Evolutionary conservation across 2,113 vertebrate species (phyloP).

Genomic region (Scopus umbretta): DNA sequence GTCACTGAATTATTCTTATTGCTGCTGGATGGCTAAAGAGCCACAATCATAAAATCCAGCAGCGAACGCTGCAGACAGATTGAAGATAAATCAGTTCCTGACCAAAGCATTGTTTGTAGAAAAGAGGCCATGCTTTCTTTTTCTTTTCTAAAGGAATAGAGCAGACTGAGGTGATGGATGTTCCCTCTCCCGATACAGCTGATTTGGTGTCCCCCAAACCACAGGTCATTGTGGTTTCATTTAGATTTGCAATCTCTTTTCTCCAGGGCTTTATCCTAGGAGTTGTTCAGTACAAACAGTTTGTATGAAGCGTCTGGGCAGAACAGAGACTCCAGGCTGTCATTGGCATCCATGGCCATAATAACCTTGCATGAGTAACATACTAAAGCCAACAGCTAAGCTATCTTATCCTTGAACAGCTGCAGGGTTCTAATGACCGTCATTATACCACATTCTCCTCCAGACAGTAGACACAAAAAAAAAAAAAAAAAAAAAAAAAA

Average conservation of each 20-base stretch:
- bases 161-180: background rate
- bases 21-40: background rate
- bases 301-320: background rate
- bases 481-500: background rate
- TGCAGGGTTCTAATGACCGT: background rate
- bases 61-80: background rate
- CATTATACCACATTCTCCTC: background rate
- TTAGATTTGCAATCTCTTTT: constrained; percentile 23
- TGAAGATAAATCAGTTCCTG: constrained; percentile 16
- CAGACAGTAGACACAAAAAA: background rate
- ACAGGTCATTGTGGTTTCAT: constrained; percentile 6
- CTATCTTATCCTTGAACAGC: constrained; percentile 17
- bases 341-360: background rate
- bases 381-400: background rate
- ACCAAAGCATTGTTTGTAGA: background rate
- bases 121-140: background rate
- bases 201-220: background rate
- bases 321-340: background rate
- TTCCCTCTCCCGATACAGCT: background rate
- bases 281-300: background rate
- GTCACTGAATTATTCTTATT: constrained; percentile 23
- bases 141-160: background rate
- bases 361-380: background rate
- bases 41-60: background rate
- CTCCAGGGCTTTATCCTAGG: background rate